Conservation (phyloP, 2,888 invertebrate genomes). For the Nebria salina region DNA sequence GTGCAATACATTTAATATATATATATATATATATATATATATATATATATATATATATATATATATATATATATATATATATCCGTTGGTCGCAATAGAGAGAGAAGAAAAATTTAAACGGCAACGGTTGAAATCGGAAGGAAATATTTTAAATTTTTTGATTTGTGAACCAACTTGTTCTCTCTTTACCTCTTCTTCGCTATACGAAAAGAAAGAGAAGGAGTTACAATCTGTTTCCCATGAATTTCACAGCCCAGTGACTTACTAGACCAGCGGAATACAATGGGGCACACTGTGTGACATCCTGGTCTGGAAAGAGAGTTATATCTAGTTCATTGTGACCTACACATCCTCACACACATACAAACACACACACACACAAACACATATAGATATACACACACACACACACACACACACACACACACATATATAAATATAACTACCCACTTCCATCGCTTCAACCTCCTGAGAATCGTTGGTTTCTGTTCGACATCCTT, state of each 20-base stretch:
- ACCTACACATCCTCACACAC: constrained; percentile 2
- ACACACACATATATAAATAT: too few species aligned
- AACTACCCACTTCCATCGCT: background rate
- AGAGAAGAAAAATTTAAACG: constrained; percentile 2
- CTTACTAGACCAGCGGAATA: constrained; percentile 44
- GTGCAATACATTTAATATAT: background rate
- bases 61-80: too few species aligned
- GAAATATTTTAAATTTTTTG: constrained; percentile 45
- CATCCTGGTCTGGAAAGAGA: constrained; percentile 40
- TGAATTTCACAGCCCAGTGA: constrained; percentile 46
- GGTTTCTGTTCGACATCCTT: background rate
- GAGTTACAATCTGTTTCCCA: constrained; percentile 46
- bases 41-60: too few species aligned
- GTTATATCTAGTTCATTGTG: constrained; percentile 28
- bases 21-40: background rate
- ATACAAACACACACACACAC: too few species aligned
- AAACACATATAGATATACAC: too few species aligned
- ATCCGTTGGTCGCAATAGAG: background rate
- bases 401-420: too few species aligned
- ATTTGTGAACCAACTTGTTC: constrained; percentile 36
- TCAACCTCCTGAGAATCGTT: background rate
- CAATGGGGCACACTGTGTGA: constrained; percentile 37
- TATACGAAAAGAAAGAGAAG: background rate
- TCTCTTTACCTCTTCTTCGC: background rate
- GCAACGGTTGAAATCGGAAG: constrained; percentile 34